These are phyloP conservation scores for Tryphoninae sp. DNA, from an alignment of 2,888 invertebrate species.

Conservation along the genomic window DNA sequence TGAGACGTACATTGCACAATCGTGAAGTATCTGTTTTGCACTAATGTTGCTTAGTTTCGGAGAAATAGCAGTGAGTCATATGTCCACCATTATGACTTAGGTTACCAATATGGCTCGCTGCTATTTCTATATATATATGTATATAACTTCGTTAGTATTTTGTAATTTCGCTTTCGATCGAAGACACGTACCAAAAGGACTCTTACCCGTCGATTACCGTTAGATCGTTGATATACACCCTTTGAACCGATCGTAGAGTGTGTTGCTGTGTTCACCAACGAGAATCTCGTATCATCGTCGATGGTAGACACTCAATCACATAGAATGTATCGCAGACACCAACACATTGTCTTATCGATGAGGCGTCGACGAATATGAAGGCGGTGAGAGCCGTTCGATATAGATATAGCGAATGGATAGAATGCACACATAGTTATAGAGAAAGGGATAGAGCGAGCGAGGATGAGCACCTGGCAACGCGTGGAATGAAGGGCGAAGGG, in stretches of 20 bases:
- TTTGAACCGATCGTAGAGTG: constrained; percentile 13
- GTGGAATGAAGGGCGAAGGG: background rate
- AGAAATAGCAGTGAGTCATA: too few species aligned
- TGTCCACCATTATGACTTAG: too few species aligned
- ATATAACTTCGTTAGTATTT: constrained; percentile 1
- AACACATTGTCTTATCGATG: constrained; percentile 37
- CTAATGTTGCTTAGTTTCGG: too few species aligned
- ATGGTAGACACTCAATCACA: background rate
- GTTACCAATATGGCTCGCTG: too few species aligned
- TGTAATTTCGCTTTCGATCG: constrained; percentile 34
- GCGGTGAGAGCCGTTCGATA: constrained; percentile 11
- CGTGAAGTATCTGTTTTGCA: too few species aligned
- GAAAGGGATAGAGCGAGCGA: constrained; percentile 40
- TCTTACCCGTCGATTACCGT: constrained; percentile 50
- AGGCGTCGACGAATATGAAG: constrained; percentile 12
- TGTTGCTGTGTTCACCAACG: constrained; percentile 33
- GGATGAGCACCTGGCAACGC: background rate
- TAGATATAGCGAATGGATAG: constrained; percentile 7
- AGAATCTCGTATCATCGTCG: constrained; percentile 17
- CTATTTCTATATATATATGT: background rate
- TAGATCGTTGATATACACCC: constrained; percentile 17
- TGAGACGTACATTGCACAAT: too few species aligned
- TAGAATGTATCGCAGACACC: background rate
- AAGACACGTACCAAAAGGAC: constrained; percentile 46
- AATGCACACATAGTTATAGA: constrained; percentile 21